Percentiles rank a stretch among this genome's conserved stretches.
These are phyloP conservation scores for Volucella inanis DNA, from an alignment of 2,888 invertebrate genomes.

Conservation along the genomic window DNA sequence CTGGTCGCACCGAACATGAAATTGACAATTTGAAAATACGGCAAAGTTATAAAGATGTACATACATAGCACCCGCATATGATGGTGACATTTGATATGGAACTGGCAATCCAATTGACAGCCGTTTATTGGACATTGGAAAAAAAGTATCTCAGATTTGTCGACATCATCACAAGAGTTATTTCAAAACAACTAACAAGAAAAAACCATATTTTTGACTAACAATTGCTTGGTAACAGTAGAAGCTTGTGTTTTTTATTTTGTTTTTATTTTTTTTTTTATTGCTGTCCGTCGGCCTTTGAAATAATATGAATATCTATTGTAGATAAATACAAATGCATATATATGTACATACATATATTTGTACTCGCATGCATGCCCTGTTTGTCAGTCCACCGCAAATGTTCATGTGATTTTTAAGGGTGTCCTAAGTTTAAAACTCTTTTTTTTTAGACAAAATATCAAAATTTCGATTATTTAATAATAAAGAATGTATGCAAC, in stretches of 20 bases:
- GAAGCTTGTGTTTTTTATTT: too few relatives aligned
- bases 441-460: too few relatives aligned
- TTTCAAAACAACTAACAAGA: slow-evolving; percentile 38
- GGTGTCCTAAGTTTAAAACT: too few relatives aligned
- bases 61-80: slow-evolving; percentile 64
- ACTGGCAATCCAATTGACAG: slow-evolving; percentile 72
- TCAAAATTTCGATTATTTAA: too few relatives aligned
- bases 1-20: background rate
- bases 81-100: slow-evolving; percentile 71
- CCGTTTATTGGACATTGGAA: slow-evolving; percentile 70
- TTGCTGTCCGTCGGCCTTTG: too few relatives aligned
- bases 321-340: too few relatives aligned
- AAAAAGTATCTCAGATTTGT: slow-evolving; percentile 52
- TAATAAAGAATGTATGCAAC: too few relatives aligned
- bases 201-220: slow-evolving; percentile 31
- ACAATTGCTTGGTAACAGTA: background rate
- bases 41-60: slow-evolving; percentile 26
- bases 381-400: too few relatives aligned
- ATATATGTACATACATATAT: background rate
- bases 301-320: too few relatives aligned
- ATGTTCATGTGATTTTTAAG: too few relatives aligned
- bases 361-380: background rate
- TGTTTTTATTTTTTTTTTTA: too few relatives aligned
- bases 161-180: slow-evolving; percentile 48
- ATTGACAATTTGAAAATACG: slow-evolving; percentile 51